Conservation (phyloP, 2,888 invertebrate genomes). For the Oxytorus armatus region DNA sequence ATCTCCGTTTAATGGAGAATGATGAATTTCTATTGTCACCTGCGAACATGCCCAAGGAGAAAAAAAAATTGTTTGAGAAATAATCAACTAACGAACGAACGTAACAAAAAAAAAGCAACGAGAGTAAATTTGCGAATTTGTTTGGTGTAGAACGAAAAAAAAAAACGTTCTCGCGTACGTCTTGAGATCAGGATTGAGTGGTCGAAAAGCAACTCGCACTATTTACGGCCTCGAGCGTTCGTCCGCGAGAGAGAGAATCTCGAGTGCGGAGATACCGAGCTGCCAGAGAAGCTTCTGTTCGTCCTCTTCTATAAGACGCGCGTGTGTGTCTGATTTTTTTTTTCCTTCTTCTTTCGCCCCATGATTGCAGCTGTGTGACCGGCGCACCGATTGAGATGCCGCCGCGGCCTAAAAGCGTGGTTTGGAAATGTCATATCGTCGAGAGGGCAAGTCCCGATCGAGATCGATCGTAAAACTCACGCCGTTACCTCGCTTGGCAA, state of each 20-base stretch:
- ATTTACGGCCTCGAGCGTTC: constrained; percentile 61
- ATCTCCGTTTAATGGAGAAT: no score
- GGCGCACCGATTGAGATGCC: constrained; percentile 57
- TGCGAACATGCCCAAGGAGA: constrained; percentile 6
- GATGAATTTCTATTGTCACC: constrained; percentile 57
- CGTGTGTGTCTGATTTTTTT: constrained; percentile 22
- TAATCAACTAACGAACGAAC: neutral
- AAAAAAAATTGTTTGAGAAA: neutral
- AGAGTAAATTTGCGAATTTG: constrained; percentile 37
- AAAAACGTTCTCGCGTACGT: constrained; percentile 44
- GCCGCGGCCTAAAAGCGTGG: constrained; percentile 60
- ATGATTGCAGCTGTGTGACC: constrained; percentile 32
- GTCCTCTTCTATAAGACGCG: constrained; percentile 7
- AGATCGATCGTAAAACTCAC: constrained; percentile 24
- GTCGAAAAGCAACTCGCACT: constrained; percentile 55
- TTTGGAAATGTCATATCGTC: constrained; percentile 64
- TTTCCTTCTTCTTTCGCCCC: constrained; percentile 15
- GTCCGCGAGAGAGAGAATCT: constrained; percentile 42
- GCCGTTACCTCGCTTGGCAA: neutral
- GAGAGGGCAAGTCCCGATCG: constrained; percentile 25
- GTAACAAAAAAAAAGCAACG: neutral
- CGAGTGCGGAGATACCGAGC: constrained; percentile 58
- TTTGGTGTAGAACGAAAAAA: constrained; percentile 20
- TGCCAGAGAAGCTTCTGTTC: constrained; percentile 57
- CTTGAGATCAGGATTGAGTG: constrained; percentile 46